phyloP scores from a whole-genome alignment of 2,888 invertebrate genomes.

The Tetragonisca angustula region DNA sequence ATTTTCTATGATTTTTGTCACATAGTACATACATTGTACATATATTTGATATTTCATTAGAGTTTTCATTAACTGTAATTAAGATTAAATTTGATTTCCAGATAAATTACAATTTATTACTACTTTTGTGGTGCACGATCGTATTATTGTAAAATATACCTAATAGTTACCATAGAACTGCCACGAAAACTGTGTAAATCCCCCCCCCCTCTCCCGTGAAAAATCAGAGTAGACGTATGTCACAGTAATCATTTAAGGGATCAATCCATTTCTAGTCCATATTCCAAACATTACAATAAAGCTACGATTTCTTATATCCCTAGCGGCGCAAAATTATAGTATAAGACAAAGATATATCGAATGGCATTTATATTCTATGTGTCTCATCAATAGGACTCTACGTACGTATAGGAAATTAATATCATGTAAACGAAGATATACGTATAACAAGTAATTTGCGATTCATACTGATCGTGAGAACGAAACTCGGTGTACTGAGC shows the following conservation, averaged over 20 bases:
- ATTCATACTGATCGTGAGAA: slow-evolving; percentile 38
- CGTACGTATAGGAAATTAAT: slow-evolving; percentile 20
- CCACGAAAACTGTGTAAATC: neutral
- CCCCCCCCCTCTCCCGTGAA: too few species aligned
- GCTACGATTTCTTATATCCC: slow-evolving; percentile 21
- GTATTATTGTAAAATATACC: neutral
- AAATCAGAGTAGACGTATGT: neutral
- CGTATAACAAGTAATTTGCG: slow-evolving; percentile 19
- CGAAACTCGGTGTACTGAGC: slow-evolving; percentile 74
- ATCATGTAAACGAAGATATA: slow-evolving; percentile 6
- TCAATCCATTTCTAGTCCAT: slow-evolving; percentile 13
- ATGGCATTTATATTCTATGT: slow-evolving; percentile 55
- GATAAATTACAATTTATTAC: neutral
- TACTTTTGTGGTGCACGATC: neutral
- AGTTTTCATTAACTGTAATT: neutral
- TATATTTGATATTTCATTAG: neutral
- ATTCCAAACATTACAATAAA: slow-evolving; percentile 6
- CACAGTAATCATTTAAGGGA: slow-evolving; percentile 29
- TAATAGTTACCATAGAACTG: slow-evolving; percentile 10
- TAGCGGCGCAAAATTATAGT: neutral
- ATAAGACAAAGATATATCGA: slow-evolving; percentile 33
- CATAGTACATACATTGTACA: too few species aligned
- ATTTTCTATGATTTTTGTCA: neutral
- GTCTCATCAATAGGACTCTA: slow-evolving; percentile 50
- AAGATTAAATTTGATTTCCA: neutral